Base-by-base conservation (phyloP, 2,113 vertebrate species). In the Brachyistius frenatus region DNA sequence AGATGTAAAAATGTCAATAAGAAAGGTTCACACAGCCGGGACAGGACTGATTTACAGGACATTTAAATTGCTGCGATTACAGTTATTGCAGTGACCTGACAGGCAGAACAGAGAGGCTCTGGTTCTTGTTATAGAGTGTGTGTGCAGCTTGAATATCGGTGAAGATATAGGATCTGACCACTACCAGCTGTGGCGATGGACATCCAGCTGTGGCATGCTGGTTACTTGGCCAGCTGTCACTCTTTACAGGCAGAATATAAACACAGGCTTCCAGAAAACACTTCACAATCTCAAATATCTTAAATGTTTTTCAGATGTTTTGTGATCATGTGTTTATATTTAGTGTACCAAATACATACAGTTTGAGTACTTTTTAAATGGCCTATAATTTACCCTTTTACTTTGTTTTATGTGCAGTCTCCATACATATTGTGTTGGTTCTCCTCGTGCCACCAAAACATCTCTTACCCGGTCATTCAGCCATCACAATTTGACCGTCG, bases 161-260 rank as follows among this genome's bases (percentile, higher is more conserved):
- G 57, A 58, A 66, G 76, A 78, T 63, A 64, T 54, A 41, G 35
- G 65, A 56, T 80, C 66, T 66, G 49, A 57, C 52, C 50, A 0
- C 52, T 2, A 7, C 54, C 86, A 82, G 73, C 80, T 88, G 74
- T 79, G 64, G n/a, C 8, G 9, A 74, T 2, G 1, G 33, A 35
- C 47, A 52, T 77, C 74, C 73, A 88, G 81, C 81, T 86, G 86
- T 78, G 57, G 31, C 31, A 33, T 35, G 64, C 44, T 63, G 44
- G 68, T 61, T 23, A 66, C 35, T 30, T 30, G 32, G 4, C 62
- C 62, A 63, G 55, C 69, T 80, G 81, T 81, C 75, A 16, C 30
- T 23, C 50, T 52, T 23, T 7, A 61, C 54, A 57, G 6, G 7
- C 55, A 55, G 52, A 58, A 69, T 32, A 31, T 33, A 65, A 0